Base-by-base conservation (phyloP, 2,888 invertebrate species). In the Oscheius sp. region DNA sequence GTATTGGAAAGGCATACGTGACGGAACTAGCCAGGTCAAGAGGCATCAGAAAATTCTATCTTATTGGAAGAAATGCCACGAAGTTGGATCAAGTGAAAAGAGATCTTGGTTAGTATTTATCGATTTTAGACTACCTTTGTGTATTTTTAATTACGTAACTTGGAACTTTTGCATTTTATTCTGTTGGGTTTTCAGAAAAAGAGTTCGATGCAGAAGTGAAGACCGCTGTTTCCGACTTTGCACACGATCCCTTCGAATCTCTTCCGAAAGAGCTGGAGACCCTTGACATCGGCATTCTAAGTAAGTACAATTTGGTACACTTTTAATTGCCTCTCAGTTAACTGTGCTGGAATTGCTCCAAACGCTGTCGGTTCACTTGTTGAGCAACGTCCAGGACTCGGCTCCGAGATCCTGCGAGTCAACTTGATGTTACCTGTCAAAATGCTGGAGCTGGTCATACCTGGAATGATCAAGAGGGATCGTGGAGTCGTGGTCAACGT, bases 331-430 rank as follows among this genome's bases (percentile, higher is more conserved):
- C 2, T 66, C 81, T 29, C 75, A 87, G 87, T 88, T 21, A 88
- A 88, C 65, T 88, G 88, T 63, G 88, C 84, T n/a, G 88, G 88
- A 68, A 88, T 87, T 35, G 88, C 85, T 11, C 88, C 88, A 2
- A 75, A 77, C 11, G 74, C 75, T 29, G 82, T 88, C 55, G 88
- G 81, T 60, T 85, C 84, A 42, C 74, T 88, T n/a, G 75, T 79
- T 2, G 88, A 88, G 59, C 75, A 85, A 35, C 84, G 84, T 4
- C 74, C 77, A 48, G 86, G 86, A 33, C 70, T 86, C 1, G 80
- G 86, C 1, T 86, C 88, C 0, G 84, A 83, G 51, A 88, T 88
- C 76, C 76, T 88, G 3, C 76, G 81, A 35, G 88, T 88, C 13
- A 88, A 88, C 68, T 70, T 88, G 29, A 81, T 86, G 79, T 85